These are phyloP conservation scores for Orthosia gothica DNA, from an alignment of 2,888 invertebrate genomes.

Conservation along the genomic window DNA sequence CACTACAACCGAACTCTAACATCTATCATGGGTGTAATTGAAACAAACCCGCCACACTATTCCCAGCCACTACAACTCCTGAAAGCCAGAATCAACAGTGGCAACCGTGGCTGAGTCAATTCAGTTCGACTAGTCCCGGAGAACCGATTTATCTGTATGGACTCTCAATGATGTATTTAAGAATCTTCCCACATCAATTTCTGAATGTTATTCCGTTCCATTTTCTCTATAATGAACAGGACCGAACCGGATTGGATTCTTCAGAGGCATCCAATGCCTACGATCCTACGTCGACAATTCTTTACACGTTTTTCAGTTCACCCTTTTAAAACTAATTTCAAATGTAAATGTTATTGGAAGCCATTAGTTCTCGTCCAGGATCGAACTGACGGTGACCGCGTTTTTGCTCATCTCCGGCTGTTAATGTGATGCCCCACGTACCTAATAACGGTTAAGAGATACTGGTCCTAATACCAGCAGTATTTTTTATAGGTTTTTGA, in stretches of 20 bases:
- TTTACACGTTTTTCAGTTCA: slow-evolving; percentile 6
- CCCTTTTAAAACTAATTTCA: slow-evolving; percentile 18
- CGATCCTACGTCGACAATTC: not conserved
- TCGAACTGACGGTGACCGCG: slow-evolving; percentile 1
- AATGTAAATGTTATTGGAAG: slow-evolving; percentile 27
- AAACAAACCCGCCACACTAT: too few relatives aligned
- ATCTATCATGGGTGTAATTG: too few relatives aligned
- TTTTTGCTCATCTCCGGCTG: slow-evolving; percentile 2
- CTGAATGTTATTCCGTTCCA: not conserved
- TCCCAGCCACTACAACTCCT: too few relatives aligned
- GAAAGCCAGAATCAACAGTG: too few relatives aligned
- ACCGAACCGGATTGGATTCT: not conserved
- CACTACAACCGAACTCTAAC: too few relatives aligned
- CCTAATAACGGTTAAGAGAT: not conserved
- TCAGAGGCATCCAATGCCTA: not conserved
- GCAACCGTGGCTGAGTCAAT: too few relatives aligned
- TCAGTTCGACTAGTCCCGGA: too few relatives aligned
- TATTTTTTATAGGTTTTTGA: too few relatives aligned
- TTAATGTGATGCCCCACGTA: not conserved
- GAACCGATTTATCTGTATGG: too few relatives aligned
- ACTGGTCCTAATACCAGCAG: too few relatives aligned
- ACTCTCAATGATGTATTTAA: too few relatives aligned
- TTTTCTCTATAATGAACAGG: not conserved
- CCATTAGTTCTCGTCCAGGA: slow-evolving; percentile 3
- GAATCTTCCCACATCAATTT: too few relatives aligned